These are phyloP conservation scores for Peucedramus taeniatus DNA, from an alignment of 2,113 vertebrate genomes.

Conservation along the genomic window DNA sequence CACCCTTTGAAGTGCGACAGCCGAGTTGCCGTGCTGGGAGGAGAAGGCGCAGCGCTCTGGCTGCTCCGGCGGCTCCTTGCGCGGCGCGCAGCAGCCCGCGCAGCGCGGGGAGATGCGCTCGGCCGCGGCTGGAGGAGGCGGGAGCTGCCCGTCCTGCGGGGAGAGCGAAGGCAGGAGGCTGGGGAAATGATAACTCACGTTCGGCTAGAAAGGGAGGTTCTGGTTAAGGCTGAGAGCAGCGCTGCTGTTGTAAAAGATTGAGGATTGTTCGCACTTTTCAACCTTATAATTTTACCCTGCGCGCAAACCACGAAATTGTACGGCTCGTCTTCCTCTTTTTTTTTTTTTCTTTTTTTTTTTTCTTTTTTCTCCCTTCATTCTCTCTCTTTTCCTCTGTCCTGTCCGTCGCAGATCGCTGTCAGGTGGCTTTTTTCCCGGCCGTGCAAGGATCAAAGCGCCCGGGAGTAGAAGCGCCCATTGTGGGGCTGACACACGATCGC, in stretches of 20 bases:
- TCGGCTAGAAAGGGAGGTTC: background rate
- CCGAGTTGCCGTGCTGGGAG: conserved; percentile 7
- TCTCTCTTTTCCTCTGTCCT: background rate
- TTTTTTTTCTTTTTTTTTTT: background rate
- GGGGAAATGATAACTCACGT: conserved; percentile 3
- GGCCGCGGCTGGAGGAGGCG: background rate
- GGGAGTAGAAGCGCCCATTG: conserved; percentile 46
- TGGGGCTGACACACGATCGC: conserved; percentile 54
- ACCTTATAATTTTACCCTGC: background rate
- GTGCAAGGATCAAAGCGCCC: conserved; percentile 52
- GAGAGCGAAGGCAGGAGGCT: background rate
- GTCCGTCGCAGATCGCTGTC: conserved; percentile 37
- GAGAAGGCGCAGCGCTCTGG: conserved; percentile 22
- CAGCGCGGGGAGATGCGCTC: background rate
- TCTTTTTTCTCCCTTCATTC: background rate
- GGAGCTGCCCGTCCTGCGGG: background rate
- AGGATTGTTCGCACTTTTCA: conserved; percentile 7
- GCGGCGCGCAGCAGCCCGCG: background rate
- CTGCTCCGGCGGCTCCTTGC: background rate
- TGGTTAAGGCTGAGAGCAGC: conserved; percentile 19
- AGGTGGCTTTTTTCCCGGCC: conserved; percentile 42
- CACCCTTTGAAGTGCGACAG: conserved; percentile 69
- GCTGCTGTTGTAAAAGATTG: conserved; percentile 12
- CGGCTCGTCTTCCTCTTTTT: background rate
- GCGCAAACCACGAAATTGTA: conserved; percentile 10